Evolutionary conservation across 2,113 vertebrate genomes (phyloP).

Genomic region (Eupsittula cactorum): DNA sequence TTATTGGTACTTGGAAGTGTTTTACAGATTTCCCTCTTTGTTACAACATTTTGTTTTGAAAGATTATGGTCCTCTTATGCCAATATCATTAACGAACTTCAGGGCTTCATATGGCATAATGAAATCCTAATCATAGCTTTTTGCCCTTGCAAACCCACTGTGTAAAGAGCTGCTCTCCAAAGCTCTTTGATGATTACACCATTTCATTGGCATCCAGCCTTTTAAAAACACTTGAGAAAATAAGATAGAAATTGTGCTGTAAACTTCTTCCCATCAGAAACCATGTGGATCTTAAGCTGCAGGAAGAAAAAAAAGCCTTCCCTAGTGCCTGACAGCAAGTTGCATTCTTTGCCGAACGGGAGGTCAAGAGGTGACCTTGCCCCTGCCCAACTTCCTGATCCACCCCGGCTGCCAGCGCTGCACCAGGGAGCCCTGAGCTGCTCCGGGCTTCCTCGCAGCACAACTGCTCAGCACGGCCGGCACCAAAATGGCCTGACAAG

Average conservation of each 20-base stretch:
- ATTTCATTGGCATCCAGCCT: constrained; percentile 8
- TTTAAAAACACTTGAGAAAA: constrained; percentile 37
- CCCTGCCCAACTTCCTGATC: constrained; percentile 47
- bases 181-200: constrained; percentile 12
- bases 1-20: not conserved
- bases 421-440: not conserved
- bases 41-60: not conserved
- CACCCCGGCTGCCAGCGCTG: not conserved
- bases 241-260: constrained; percentile 24
- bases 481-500: constrained; percentile 25
- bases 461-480: not conserved
- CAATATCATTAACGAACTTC: not conserved
- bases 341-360: constrained; percentile 17
- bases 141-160: not conserved
- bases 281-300: not conserved
- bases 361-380: constrained; percentile 54
- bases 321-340: constrained; percentile 17
- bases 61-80: not conserved
- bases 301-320: not conserved
- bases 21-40: not conserved
- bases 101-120: not conserved
- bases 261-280: constrained; percentile 50
- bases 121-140: not conserved
- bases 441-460: not conserved
- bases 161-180: not conserved